These are phyloP conservation scores for Stenchaetothrips biformis DNA, from an alignment of 2,888 invertebrate genomes.

Conservation along the genomic window DNA sequence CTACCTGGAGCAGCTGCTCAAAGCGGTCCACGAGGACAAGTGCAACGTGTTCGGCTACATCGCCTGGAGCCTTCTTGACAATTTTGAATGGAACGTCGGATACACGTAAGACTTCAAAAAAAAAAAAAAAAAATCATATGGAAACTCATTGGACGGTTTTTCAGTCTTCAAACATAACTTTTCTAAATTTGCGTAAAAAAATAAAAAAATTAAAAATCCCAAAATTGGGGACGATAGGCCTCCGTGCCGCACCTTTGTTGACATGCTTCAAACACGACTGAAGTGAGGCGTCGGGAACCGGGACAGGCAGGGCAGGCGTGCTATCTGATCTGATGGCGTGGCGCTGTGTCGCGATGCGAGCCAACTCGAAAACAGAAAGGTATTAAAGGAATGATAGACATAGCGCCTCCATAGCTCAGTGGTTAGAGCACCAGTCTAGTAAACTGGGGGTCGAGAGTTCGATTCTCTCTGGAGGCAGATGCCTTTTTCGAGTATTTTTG, in stretches of 20 bases:
- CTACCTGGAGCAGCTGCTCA: slow-evolving; percentile 49
- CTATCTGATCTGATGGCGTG: background rate
- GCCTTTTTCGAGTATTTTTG: no score
- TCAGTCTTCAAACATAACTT: no score
- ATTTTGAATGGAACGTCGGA: slow-evolving; percentile 49
- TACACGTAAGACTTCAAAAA: slow-evolving; percentile 44
- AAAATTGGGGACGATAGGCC: no score
- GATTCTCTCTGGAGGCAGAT: no score
- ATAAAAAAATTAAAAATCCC: no score
- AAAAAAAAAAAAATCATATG: background rate
- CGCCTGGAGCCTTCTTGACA: slow-evolving; percentile 49
- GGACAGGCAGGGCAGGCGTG: background rate
- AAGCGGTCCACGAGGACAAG: slow-evolving; percentile 51
- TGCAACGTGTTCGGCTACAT: slow-evolving; percentile 49
- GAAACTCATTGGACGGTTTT: background rate
- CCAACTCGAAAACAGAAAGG: background rate
- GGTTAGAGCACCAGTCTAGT: no score
- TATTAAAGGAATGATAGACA: background rate
- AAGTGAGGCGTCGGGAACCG: no score
- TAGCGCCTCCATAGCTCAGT: background rate
- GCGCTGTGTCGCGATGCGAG: background rate
- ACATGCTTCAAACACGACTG: no score
- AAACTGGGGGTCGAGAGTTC: no score
- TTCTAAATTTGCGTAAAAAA: no score
- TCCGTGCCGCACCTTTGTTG: no score